Percentiles rank a stretch among this genome's conserved stretches.
These are phyloP conservation scores for Aleiodes testaceus DNA, from an alignment of 2,888 invertebrate genomes.

Conservation along the genomic window DNA sequence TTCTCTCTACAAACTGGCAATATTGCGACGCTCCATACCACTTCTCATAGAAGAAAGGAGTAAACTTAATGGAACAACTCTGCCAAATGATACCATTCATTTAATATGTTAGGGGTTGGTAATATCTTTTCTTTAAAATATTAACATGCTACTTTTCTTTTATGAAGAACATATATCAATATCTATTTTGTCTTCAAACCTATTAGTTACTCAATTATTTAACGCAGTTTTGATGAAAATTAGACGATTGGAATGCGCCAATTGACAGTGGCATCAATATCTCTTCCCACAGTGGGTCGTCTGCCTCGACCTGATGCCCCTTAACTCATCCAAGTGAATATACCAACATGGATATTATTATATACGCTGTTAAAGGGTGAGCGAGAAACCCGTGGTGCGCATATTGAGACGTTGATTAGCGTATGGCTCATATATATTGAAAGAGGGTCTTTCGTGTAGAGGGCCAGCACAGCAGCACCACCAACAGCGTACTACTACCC, in stretches of 20 bases:
- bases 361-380: constrained; percentile 27
- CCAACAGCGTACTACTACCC: constrained; percentile 41
- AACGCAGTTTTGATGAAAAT: no score
- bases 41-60: constrained; percentile 31
- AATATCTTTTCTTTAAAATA: constrained; percentile 59
- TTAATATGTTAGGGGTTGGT: constrained; percentile 61
- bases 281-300: neutral
- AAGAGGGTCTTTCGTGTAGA: neutral
- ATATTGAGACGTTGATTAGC: constrained; percentile 54
- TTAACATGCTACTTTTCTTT: constrained; percentile 53
- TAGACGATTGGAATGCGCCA: constrained; percentile 2
- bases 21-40: constrained; percentile 55
- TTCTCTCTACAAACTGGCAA: constrained; percentile 49
- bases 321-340: constrained; percentile 18
- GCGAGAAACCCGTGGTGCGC: constrained; percentile 36
- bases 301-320: constrained; percentile 5
- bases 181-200: no score
- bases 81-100: constrained; percentile 70
- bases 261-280: constrained; percentile 4
- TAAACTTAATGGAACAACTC: constrained; percentile 61
- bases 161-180: no score
- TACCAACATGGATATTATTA: constrained; percentile 2
- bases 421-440: constrained; percentile 36
- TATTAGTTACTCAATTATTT: no score
- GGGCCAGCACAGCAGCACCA: constrained; percentile 46